Percentiles rank a stretch among this genome's conserved stretches.
Evolutionary conservation across 2,888 invertebrate genomes (phyloP).

Genomic region (Tipula vernalis): DNA sequence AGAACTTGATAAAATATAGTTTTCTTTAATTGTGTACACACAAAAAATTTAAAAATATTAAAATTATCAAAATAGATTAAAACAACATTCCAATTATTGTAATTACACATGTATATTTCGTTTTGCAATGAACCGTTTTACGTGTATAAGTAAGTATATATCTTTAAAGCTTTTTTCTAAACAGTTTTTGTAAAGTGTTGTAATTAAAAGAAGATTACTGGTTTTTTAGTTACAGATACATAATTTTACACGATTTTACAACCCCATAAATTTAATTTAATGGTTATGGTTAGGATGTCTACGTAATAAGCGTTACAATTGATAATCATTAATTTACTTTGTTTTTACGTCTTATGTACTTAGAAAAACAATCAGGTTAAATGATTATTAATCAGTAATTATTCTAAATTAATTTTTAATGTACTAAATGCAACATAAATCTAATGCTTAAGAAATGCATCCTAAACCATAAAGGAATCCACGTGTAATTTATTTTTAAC

Average conservation of each 20-base stretch:
- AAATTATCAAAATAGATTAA: neutral
- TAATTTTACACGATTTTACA: neutral
- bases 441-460: neutral
- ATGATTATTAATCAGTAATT: neutral
- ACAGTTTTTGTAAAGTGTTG: neutral
- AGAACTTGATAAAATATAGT: conserved; percentile 17
- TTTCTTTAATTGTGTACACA: neutral
- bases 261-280: neutral
- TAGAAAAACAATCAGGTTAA: neutral
- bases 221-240: neutral
- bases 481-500: neutral
- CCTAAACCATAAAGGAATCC: neutral
- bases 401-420: neutral
- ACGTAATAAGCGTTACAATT: neutral
- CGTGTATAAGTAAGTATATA: too few relatives aligned
- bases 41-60: neutral
- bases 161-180: neutral
- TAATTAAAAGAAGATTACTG: neutral
- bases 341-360: neutral
- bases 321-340: neutral
- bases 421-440: neutral
- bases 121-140: neutral
- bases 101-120: neutral
- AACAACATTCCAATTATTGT: neutral
- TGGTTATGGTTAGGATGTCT: neutral